A percentile compares a stretch with the other conserved stretches of the same genome.
Evolutionary conservation across 2,888 invertebrate species (phyloP).

Genomic region (Vesta saturnalis): DNA sequence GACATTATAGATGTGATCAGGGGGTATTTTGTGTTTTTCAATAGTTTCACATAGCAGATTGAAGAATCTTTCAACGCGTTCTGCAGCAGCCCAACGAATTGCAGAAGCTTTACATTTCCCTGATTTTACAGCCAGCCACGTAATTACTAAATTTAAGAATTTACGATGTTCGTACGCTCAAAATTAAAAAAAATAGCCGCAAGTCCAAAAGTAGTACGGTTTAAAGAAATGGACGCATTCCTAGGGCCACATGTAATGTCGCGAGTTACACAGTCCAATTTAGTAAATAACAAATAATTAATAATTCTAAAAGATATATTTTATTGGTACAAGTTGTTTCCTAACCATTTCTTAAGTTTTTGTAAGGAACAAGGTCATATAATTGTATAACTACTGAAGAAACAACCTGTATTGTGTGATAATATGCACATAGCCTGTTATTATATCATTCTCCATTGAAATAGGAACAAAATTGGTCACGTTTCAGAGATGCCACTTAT

Average conservation of each 20-base stretch:
- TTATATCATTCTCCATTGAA: background rate
- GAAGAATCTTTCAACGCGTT: no score
- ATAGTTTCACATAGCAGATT: no score
- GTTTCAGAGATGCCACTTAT: background rate
- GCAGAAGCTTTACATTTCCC: no score
- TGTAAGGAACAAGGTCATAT: background rate
- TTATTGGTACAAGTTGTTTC: background rate
- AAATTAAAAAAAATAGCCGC: background rate
- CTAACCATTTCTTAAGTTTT: conserved; percentile 1
- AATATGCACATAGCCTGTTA: background rate
- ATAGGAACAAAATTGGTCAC: background rate
- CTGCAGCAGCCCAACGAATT: no score
- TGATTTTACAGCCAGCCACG: background rate
- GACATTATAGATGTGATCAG: no score
- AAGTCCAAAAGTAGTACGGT: background rate
- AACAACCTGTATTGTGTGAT: conserved; percentile 5
- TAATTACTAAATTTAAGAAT: background rate
- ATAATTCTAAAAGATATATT: background rate
- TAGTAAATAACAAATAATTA: background rate
- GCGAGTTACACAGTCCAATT: background rate
- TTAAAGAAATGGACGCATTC: background rate
- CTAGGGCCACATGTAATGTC: background rate
- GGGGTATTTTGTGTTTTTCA: no score
- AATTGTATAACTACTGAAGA: background rate
- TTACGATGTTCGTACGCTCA: background rate